A percentile compares a stretch with the other conserved stretches of the same genome.
Evolutionary conservation across 2,113 vertebrate species (phyloP).

Genomic region (Oceanites oceanicus): DNA sequence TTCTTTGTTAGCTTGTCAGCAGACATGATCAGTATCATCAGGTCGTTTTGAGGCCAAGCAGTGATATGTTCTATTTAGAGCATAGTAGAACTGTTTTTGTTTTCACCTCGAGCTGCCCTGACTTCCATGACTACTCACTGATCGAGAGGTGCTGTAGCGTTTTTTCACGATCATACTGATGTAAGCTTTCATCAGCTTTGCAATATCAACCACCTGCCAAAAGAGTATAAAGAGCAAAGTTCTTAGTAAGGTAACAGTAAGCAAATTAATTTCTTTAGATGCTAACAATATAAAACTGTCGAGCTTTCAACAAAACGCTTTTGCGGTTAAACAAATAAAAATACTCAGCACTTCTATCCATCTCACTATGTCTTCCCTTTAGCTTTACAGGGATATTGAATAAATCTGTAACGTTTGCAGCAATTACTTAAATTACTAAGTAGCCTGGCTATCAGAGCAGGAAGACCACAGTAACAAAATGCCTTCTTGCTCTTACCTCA

Average conservation of each 20-base stretch:
- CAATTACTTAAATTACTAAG: not conserved
- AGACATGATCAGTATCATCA: not conserved
- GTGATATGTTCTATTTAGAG: not conserved
- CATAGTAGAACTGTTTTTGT: not conserved
- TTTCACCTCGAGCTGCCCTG: slow-evolving; percentile 87
- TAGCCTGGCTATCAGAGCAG: not conserved
- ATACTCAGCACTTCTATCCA: not conserved
- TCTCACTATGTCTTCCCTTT: not conserved
- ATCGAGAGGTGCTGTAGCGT: slow-evolving; percentile 93
- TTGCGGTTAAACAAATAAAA: not conserved
- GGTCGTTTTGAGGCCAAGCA: not conserved
- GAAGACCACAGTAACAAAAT: not conserved
- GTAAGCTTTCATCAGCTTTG: slow-evolving; percentile 99
- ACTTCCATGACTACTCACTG: slow-evolving; percentile 88
- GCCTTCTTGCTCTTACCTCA: slow-evolving; percentile 77
- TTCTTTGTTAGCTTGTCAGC: not conserved
- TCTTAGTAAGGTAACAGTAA: not conserved
- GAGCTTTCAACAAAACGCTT: not conserved
- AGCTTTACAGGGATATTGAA: not conserved
- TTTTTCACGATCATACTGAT: slow-evolving; percentile 99
- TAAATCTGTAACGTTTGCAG: not conserved
- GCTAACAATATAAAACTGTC: not conserved
- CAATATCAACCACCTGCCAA: slow-evolving; percentile 93
- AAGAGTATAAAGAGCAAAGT: not conserved
- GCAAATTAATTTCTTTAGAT: not conserved